Base-by-base conservation (phyloP, 1,140 invertebrate species). In the Drosophila persimilis region DNA sequence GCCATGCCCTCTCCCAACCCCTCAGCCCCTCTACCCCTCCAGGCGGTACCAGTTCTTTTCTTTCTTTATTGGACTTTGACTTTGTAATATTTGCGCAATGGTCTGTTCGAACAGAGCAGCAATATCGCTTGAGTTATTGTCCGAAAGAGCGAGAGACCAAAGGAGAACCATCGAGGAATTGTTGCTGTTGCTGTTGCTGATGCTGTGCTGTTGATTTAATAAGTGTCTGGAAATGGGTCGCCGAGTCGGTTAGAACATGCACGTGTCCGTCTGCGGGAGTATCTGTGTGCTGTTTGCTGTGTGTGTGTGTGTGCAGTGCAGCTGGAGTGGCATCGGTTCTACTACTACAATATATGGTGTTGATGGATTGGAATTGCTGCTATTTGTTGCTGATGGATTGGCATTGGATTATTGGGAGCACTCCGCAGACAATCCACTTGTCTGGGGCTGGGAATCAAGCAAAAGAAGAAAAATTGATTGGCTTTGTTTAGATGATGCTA, bases 71-170 rank as follows among this genome's bases (percentile, higher is more conserved):
- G 73, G 66, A 80, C 73, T 77, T 77, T 81, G 77, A 76, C 65
- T 76, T 66, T 72, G 48, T 69, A 77, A 80, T 72, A 80, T 80
- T 80, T 80, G 60, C 62, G 75, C 66, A 74, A 78, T 73, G 75
- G 58, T 20, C 20, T 20, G 20, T 51, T 77, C 51, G 58, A 71
- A 55, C 59, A 55, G 60, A 55, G 44, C 47, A 53, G 55, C 50
- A 77, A 24, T 24, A 41, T 31, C 55, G 47, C 65, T 60, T 70
- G 53, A 54, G 39, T 63, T 76, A 60, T 75, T 48, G 72, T 53
- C 35, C 35, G 17, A 67, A 48, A 44, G 57, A 62, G 63, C 17
- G 61, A 45, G 44, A 43, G 13, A 24, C 26, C 20, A 15, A 45
- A 11, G 24, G 24, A 26, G 24, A 26, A 26, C 24, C 4, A 57